These are phyloP conservation scores for Toxostoma redivivum DNA, from an alignment of 2,113 vertebrate species.

Conservation along the genomic window DNA sequence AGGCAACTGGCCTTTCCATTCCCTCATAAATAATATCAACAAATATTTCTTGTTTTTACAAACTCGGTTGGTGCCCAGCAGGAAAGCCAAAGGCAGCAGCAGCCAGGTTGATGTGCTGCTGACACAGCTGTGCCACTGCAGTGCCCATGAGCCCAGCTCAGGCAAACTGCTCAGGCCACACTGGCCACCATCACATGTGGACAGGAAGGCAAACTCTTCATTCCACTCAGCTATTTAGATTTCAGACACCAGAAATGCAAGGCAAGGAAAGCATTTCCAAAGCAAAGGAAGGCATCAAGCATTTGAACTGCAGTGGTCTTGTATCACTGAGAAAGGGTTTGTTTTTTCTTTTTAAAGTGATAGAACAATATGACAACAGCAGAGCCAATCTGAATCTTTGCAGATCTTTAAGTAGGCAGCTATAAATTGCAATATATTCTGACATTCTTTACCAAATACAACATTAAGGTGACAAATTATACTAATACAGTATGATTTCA, in stretches of 20 bases:
- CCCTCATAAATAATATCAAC: not conserved
- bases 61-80: not conserved
- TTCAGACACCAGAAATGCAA: not conserved
- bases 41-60: not conserved
- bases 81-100: not conserved
- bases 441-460: slow-evolving; percentile 17
- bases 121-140: not conserved
- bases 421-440: not conserved
- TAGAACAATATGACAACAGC: not conserved
- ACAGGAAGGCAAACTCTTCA: not conserved
- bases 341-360: not conserved
- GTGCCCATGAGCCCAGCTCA: not conserved
- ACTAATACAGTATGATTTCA: slow-evolving; percentile 50
- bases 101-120: not conserved
- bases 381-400: not conserved
- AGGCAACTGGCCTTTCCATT: not conserved
- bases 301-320: not conserved
- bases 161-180: not conserved
- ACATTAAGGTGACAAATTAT: slow-evolving; percentile 47
- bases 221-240: not conserved
- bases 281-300: not conserved
- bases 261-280: not conserved
- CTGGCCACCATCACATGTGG: not conserved
- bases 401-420: not conserved
- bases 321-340: fast-evolving